phyloP scores from a whole-genome alignment of 2,797 vertebrate genomes.

The Bovichtus variegatus region DNA sequence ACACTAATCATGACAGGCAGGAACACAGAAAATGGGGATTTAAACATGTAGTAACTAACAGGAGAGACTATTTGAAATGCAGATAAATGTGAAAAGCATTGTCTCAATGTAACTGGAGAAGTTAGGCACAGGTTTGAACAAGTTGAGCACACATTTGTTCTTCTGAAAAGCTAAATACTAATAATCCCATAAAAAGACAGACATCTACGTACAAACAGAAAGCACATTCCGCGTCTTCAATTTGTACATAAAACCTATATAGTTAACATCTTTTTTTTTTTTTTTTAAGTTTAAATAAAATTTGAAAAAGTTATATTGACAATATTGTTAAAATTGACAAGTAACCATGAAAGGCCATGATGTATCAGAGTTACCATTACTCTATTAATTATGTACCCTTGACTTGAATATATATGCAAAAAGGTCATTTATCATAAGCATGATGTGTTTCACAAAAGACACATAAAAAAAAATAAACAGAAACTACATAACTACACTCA shows the following conservation, averaged over 20 bases:
- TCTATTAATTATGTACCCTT: neutral
- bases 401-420: neutral
- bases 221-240: neutral
- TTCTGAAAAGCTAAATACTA: neutral
- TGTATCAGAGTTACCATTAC: neutral
- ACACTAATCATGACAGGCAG: neutral
- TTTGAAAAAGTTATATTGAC: neutral
- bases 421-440: neutral
- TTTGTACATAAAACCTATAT: neutral
- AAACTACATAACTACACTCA: slow-evolving; percentile 59
- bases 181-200: slow-evolving; percentile 2
- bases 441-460: neutral
- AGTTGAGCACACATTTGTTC: neutral
- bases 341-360: neutral
- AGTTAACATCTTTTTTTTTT: too few relatives aligned
- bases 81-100: slow-evolving; percentile 7
- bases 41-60: neutral
- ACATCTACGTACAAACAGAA: neutral
- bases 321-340: neutral
- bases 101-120: neutral
- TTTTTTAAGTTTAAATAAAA: too few relatives aligned
- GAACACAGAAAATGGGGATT: neutral
- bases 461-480: too few relatives aligned
- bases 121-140: neutral
- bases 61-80: neutral